phyloP scores from a whole-genome alignment of 2,888 invertebrate genomes.

The Hirtodrosophila duncani region DNA sequence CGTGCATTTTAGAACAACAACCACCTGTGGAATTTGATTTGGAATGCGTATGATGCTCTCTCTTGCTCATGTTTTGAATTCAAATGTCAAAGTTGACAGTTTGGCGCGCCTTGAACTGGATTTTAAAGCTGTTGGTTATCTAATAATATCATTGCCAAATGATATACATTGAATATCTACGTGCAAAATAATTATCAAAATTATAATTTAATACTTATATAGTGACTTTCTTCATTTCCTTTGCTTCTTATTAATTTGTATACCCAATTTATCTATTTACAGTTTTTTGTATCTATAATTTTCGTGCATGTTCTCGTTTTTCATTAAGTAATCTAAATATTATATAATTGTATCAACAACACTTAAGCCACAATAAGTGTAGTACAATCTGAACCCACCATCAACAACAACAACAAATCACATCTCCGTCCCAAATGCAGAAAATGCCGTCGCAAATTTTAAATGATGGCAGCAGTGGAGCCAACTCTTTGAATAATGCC shows the following conservation, averaged over 20 bases:
- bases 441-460: constrained; percentile 78
- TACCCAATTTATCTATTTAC: no score
- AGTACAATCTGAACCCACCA: no score
- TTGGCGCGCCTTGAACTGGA: constrained; percentile 40
- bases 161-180: neutral
- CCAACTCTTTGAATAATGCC: constrained; percentile 80
- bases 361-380: constrained; percentile 5
- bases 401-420: constrained; percentile 9
- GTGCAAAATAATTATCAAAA: neutral
- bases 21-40: constrained; percentile 50
- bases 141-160: constrained; percentile 27
- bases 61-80: constrained; percentile 30
- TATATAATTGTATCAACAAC: constrained; percentile 1
- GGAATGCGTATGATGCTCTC: neutral
- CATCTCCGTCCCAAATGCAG: constrained; percentile 65
- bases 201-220: neutral
- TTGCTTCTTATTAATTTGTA: no score
- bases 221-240: no score
- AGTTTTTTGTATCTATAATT: no score
- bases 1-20: constrained; percentile 30
- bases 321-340: no score
- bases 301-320: no score
- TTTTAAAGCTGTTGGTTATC: constrained; percentile 29
- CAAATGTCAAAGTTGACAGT: constrained; percentile 60
- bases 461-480: constrained; percentile 58